Evolutionary conservation across 2,113 vertebrate species (phyloP).

Genomic region (Felis chaus): DNA sequence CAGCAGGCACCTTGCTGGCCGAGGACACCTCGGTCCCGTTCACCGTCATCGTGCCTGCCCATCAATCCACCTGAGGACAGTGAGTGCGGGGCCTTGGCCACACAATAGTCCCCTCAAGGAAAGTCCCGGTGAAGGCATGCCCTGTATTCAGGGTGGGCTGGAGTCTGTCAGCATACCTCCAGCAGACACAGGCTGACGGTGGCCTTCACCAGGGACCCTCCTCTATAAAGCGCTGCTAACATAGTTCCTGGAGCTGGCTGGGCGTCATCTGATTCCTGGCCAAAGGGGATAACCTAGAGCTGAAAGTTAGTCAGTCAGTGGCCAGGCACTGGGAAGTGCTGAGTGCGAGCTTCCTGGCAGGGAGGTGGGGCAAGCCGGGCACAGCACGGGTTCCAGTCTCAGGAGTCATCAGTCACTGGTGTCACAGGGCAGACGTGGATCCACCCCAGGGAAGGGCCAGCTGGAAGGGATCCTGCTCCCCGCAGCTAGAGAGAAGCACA

Average conservation of each 20-base stretch:
- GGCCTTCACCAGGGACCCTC: conserved; percentile 70
- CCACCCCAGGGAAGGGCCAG: conserved; percentile 5
- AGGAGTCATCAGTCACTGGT: conserved; percentile 64
- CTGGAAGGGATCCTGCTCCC: neutral
- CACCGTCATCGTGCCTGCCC: too few species aligned
- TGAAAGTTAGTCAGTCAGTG: conserved; percentile 79
- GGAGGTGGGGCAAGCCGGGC: neutral
- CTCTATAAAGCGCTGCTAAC: conserved; percentile 72
- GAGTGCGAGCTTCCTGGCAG: conserved; percentile 60
- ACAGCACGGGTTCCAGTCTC: conserved; percentile 31
- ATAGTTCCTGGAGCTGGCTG: conserved; percentile 66
- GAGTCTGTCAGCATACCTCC: conserved; percentile 61
- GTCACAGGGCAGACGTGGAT: conserved; percentile 6
- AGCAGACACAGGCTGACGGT: conserved; percentile 76
- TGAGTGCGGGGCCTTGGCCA: conserved; percentile 1
- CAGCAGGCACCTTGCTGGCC: neutral
- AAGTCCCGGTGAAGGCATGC: conserved; percentile 49
- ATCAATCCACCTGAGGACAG: neutral
- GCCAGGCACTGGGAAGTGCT: conserved; percentile 65
- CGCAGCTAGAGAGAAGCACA: neutral
- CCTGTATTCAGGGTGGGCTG: conserved; percentile 64
- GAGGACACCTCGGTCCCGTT: neutral
- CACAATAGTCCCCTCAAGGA: neutral
- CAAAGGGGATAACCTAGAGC: conserved; percentile 78
- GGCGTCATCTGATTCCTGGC: conserved; percentile 79